Percentiles rank a stretch among this genome's conserved stretches.
Evolutionary conservation across 2,888 invertebrate genomes (phyloP).

Genomic region (Poecilus cupreus): DNA sequence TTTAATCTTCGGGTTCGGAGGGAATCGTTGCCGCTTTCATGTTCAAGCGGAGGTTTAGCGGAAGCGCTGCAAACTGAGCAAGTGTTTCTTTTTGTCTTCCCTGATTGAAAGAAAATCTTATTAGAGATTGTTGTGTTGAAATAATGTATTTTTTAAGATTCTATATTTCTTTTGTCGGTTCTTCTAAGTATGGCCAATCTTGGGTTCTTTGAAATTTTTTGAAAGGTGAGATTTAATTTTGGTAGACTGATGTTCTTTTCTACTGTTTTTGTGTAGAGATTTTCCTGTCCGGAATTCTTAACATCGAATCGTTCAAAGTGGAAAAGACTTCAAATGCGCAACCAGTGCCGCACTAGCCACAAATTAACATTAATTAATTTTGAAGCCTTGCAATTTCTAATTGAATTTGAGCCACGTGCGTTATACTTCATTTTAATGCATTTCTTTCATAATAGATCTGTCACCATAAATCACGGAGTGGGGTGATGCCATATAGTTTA

Average conservation of each 20-base stretch:
- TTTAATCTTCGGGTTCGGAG: slow-evolving; percentile 4
- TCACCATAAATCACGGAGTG: not conserved
- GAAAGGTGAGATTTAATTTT: slow-evolving; percentile 29
- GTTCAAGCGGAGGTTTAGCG: not conserved
- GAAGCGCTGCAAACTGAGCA: not conserved
- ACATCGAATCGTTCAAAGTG: no score
- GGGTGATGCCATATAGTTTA: not conserved
- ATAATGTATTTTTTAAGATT: slow-evolving; percentile 22
- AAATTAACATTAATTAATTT: not conserved
- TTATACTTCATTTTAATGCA: no score
- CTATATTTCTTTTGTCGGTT: slow-evolving; percentile 17
- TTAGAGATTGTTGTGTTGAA: not conserved
- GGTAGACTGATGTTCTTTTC: not conserved
- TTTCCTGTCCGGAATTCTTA: not conserved
- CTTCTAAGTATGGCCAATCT: slow-evolving; percentile 9
- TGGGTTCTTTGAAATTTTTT: not conserved
- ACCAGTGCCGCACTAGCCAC: no score
- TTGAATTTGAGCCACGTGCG: not conserved
- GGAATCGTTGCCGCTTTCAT: not conserved
- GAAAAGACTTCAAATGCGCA: no score
- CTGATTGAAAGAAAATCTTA: slow-evolving; percentile 39
- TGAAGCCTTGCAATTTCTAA: not conserved
- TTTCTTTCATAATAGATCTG: not conserved
- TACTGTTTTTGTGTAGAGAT: not conserved
- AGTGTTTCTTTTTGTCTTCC: slow-evolving; percentile 31